Evolutionary conservation across 1,140 invertebrate species (phyloP).

Genomic region (Sipha flava): DNA sequence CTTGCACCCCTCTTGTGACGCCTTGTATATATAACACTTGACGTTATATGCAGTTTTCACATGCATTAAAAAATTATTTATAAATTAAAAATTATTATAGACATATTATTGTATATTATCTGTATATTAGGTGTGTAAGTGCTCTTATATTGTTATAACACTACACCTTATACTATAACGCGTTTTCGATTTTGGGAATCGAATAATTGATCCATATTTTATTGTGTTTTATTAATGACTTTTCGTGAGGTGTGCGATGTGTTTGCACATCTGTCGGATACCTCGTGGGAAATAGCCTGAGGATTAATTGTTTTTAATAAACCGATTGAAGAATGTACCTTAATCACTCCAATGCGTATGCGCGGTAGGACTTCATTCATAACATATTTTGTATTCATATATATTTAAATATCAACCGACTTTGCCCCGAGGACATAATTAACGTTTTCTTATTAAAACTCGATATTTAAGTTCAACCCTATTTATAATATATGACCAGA

Average conservation of each 20-base stretch:
- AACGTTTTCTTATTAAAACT: slow-evolving; percentile 27
- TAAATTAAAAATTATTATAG: too few species aligned
- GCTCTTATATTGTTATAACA: too few species aligned
- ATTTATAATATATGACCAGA: not conserved
- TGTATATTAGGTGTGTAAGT: too few species aligned
- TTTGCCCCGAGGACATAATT: slow-evolving; percentile 1
- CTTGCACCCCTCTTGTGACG: too few species aligned
- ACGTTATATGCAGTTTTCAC: not conserved
- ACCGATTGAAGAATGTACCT: slow-evolving; percentile 6
- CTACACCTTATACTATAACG: too few species aligned
- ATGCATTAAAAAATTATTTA: not conserved
- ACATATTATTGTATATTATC: too few species aligned
- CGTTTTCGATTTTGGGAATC: not conserved
- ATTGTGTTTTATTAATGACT: not conserved
- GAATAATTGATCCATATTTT: not conserved
- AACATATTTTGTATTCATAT: not conserved
- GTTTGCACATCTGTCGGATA: not conserved
- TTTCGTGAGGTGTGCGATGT: too few species aligned
- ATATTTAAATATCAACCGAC: slow-evolving; percentile 19
- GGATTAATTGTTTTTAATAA: slow-evolving; percentile 27
- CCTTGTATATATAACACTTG: too few species aligned
- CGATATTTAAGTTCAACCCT: not conserved
- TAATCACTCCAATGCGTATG: slow-evolving; percentile 14
- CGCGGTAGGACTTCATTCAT: slow-evolving; percentile 17
- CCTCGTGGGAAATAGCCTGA: slow-evolving; percentile 10